These are phyloP conservation scores for Globodera rostochiensis DNA, from an alignment of 1,140 invertebrate genomes.

Conservation along the genomic window DNA sequence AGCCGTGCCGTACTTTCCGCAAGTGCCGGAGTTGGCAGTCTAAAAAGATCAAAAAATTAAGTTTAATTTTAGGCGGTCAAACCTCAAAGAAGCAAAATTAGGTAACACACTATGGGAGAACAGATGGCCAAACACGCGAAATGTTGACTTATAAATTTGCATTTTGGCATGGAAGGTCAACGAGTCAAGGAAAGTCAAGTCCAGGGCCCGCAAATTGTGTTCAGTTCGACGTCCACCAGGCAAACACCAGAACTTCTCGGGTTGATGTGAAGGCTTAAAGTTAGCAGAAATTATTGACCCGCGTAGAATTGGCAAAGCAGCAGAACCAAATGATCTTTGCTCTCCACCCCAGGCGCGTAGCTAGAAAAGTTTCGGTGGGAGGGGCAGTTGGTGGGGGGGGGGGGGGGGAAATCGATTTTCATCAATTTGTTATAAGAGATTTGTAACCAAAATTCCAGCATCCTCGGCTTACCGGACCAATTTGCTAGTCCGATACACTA, in stretches of 20 bases:
- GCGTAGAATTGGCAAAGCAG: too few species aligned
- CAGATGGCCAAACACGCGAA: neutral
- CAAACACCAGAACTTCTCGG: constrained; percentile 22
- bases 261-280: constrained; percentile 2
- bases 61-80: neutral
- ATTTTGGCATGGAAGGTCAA: constrained; percentile 51
- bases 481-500: too few species aligned
- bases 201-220: constrained; percentile 32
- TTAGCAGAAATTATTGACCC: neutral
- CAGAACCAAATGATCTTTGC: too few species aligned
- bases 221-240: constrained; percentile 45
- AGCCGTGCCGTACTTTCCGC: constrained; percentile 32
- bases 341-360: too few species aligned
- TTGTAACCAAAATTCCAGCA: too few species aligned
- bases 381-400: too few species aligned
- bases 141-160: constrained; percentile 29
- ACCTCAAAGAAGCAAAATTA: neutral
- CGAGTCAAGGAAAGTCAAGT: constrained; percentile 47
- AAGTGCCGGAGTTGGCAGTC: constrained; percentile 30
- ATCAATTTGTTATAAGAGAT: too few species aligned
- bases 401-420: too few species aligned
- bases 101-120: neutral
- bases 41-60: neutral
- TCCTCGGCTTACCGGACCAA: too few species aligned
- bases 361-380: too few species aligned